phyloP scores from a whole-genome alignment of 2,113 vertebrate genomes.

The Dunckerocampus dactyliophorus region DNA sequence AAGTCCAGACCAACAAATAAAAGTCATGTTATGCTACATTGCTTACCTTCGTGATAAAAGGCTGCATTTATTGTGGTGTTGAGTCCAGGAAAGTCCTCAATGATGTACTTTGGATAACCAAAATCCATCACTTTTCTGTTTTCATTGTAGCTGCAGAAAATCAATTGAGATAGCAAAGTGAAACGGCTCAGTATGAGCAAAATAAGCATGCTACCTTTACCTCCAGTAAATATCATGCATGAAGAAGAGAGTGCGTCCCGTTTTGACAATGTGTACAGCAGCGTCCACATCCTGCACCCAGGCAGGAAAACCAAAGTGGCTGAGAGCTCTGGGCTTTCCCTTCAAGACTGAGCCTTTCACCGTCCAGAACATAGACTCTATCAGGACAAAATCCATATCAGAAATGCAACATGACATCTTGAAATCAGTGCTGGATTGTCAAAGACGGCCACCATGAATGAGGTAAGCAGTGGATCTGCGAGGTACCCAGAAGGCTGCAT shows the following conservation, averaged over 20 bases:
- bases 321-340: constrained; percentile 60
- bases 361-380: constrained; percentile 72
- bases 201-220: constrained; percentile 34
- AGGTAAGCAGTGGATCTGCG: constrained; percentile 66
- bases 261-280: constrained; percentile 66
- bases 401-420: neutral
- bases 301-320: constrained; percentile 65
- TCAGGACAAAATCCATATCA: neutral
- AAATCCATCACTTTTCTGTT: constrained; percentile 65
- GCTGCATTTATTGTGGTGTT: constrained; percentile 67
- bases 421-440: neutral
- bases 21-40: neutral
- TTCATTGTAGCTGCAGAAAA: constrained; percentile 67
- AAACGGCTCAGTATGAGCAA: neutral
- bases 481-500: constrained; percentile 72
- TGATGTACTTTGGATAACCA: constrained; percentile 67
- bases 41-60: constrained; percentile 63
- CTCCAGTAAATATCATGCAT: constrained; percentile 73
- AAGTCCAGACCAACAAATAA: neutral
- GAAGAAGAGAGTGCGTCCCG: constrained; percentile 71
- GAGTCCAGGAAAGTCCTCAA: constrained; percentile 69
- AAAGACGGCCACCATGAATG: constrained; percentile 62
- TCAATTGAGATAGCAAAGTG: neutral
- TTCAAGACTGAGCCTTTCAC: constrained; percentile 64
- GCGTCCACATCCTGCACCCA: constrained; percentile 70